Evolutionary conservation across 2,113 vertebrate species (phyloP).

Genomic region (Oncorhynchus nerka): DNA sequence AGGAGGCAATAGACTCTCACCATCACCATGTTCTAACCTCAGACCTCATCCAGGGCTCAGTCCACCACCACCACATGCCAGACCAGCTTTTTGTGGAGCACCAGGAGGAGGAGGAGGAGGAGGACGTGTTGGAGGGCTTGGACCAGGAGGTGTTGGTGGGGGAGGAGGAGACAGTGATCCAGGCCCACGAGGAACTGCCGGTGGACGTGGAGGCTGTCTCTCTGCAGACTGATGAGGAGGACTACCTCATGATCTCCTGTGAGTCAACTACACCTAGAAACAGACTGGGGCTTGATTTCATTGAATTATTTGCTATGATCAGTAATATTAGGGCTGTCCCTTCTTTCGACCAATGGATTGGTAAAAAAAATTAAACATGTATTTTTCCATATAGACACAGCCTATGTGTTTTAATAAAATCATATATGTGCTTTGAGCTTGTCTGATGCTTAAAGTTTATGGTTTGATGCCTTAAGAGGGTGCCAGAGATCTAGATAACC

Average conservation of each 20-base stretch:
- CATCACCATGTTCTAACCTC: conserved; percentile 87
- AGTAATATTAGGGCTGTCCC: neutral
- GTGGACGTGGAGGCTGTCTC: conserved; percentile 80
- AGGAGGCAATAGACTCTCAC: conserved; percentile 84
- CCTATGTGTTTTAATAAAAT: too few relatives aligned
- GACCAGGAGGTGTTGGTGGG: conserved; percentile 83
- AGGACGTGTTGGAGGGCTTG: conserved; percentile 77
- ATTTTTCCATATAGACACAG: too few relatives aligned
- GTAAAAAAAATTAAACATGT: too few relatives aligned
- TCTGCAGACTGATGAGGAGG: conserved; percentile 92
- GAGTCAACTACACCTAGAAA: conserved; percentile 64
- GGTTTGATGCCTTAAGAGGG: too few relatives aligned
- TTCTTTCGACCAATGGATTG: too few relatives aligned
- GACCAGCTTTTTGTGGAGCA: conserved; percentile 96
- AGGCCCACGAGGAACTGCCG: conserved; percentile 74
- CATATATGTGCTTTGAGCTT: too few relatives aligned
- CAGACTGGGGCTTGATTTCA: too few relatives aligned
- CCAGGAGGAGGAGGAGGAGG: conserved; percentile 71
- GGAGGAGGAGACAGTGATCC: conserved; percentile 87
- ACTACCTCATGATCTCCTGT: conserved; percentile 99
- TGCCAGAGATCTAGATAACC: too few relatives aligned
- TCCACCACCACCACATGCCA: conserved; percentile 77
- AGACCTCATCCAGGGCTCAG: conserved; percentile 81
- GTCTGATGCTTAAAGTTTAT: too few relatives aligned
- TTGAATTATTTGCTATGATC: too few relatives aligned